Percentiles rank a stretch among this genome's conserved stretches.
Evolutionary conservation across 2,113 vertebrate species (phyloP).

Genomic region (Rhabdomys dilectus): DNA sequence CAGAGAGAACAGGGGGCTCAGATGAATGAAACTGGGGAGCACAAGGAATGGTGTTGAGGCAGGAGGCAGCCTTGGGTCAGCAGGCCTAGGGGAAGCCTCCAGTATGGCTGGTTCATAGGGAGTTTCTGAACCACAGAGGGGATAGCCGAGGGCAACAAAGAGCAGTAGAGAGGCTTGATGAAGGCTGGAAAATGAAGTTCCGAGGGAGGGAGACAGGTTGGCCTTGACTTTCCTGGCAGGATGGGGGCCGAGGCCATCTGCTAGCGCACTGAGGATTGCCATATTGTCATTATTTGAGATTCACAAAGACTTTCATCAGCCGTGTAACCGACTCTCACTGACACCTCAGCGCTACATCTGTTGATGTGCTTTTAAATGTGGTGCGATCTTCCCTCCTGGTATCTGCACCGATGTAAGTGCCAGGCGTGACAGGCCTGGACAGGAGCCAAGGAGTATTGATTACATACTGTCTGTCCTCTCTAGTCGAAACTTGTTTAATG

Average conservation of each 20-base stretch:
- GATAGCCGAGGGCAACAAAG: slow-evolving; percentile 34
- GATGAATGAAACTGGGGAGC: neutral
- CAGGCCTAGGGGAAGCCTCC: neutral
- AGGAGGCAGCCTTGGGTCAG: neutral
- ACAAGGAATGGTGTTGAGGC: neutral
- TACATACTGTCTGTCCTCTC: slow-evolving; percentile 63
- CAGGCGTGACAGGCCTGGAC: slow-evolving; percentile 78
- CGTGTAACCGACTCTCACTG: slow-evolving; percentile 84
- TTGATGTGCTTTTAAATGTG: slow-evolving; percentile 84
- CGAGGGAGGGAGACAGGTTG: neutral
- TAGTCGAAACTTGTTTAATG: slow-evolving; percentile 41
- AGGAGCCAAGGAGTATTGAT: slow-evolving; percentile 80
- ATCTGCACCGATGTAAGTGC: slow-evolving; percentile 78
- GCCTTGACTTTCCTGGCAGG: neutral
- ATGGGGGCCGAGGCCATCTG: slow-evolving; percentile 53
- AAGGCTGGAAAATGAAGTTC: neutral
- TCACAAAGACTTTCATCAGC: slow-evolving; percentile 84
- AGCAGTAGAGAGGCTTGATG: neutral
- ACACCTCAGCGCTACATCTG: slow-evolving; percentile 87
- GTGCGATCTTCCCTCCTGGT: slow-evolving; percentile 80
- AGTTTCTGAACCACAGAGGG: neutral
- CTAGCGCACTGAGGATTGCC: slow-evolving; percentile 31
- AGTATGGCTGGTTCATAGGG: neutral
- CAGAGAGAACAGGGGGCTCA: neutral
- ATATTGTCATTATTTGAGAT: slow-evolving; percentile 85